Percentiles rank a stretch among this genome's conserved stretches.
These are phyloP conservation scores for Mylabris phalerata DNA, from an alignment of 1,140 invertebrate genomes.

Conservation along the genomic window DNA sequence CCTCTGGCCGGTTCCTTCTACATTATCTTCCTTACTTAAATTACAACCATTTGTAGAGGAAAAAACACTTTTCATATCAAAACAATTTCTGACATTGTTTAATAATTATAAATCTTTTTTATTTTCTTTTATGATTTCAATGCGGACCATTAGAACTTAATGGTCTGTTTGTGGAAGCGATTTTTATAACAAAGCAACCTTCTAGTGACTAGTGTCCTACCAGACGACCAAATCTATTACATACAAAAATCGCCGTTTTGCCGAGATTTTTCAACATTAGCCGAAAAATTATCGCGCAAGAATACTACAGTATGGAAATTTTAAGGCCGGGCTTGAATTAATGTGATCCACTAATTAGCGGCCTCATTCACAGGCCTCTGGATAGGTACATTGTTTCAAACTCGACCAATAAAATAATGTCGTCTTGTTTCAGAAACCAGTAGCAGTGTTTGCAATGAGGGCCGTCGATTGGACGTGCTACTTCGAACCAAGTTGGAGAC, in stretches of 20 bases:
- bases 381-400: slow-evolving; percentile 8
- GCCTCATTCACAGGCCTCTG: no score
- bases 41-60: no score
- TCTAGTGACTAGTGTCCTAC: no score
- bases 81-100: slow-evolving; percentile 1
- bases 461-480: slow-evolving; percentile 25
- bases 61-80: no score
- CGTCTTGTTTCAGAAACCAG: slow-evolving; percentile 13
- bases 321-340: no score
- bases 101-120: slow-evolving; percentile 18
- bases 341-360: not conserved
- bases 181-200: slow-evolving; percentile 17
- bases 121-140: slow-evolving; percentile 13
- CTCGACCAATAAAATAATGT: slow-evolving; percentile 16
- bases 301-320: no score
- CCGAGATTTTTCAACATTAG: no score
- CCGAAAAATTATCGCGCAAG: no score
- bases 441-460: slow-evolving; percentile 22
- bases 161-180: slow-evolving; percentile 26
- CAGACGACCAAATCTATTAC: no score
- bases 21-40: no score
- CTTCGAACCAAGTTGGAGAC: slow-evolving; percentile 27
- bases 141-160: slow-evolving; percentile 26
- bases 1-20: no score
- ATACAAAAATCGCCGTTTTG: no score